Percentiles rank a stretch among this genome's conserved stretches.
phyloP scores from a whole-genome alignment of 35 echinoderm and acorn worm species.

The Anneissia japonica region DNA sequence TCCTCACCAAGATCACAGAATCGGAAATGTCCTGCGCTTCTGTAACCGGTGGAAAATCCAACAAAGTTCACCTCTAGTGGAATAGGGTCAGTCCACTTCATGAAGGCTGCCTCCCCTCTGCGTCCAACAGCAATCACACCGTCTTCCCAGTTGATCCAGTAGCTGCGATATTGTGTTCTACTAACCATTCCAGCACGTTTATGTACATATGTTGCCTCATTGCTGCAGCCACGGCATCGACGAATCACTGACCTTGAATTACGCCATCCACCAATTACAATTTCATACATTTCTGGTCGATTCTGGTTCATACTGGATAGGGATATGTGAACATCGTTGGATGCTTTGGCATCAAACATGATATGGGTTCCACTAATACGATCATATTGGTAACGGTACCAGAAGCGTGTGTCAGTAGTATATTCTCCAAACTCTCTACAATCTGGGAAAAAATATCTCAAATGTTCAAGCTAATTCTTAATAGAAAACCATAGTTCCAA shows the following conservation, averaged over 20 bases:
- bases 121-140: background rate
- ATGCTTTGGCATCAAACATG: constrained; percentile 55
- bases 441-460: constrained; percentile 8
- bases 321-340: constrained; percentile 61
- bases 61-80: background rate
- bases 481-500: too few relatives aligned
- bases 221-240: constrained; percentile 11
- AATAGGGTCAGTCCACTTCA: constrained; percentile 10
- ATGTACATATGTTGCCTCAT: constrained; percentile 2
- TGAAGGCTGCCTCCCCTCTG: background rate
- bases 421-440: constrained; percentile 28
- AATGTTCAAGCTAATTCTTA: background rate
- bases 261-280: constrained; percentile 59
- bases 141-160: background rate
- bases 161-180: background rate
- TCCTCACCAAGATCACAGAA: constrained; percentile 10
- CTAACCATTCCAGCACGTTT: background rate
- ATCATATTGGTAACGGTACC: constrained; percentile 50
- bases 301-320: constrained; percentile 27
- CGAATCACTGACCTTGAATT: constrained; percentile 58
- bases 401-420: constrained; percentile 22
- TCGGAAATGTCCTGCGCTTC: background rate
- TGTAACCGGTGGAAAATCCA: constrained; percentile 5
- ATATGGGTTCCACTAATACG: constrained; percentile 16
- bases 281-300: constrained; percentile 46